Conservation (phyloP, 2,113 vertebrate genomes). For the Neotragus moschatus region DNA sequence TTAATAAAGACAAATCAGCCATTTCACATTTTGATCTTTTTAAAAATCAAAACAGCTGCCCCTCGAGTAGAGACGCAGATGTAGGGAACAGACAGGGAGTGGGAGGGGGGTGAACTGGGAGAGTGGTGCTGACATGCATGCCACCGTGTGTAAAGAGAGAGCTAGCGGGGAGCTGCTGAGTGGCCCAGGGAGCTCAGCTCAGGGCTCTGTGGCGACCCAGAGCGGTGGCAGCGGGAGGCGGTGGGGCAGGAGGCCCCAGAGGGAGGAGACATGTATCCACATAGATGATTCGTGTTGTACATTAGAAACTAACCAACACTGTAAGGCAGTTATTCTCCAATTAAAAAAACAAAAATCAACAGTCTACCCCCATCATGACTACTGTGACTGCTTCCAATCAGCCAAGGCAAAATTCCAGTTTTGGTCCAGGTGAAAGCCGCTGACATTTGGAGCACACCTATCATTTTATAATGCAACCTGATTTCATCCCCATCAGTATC, state of each 20-base stretch:
- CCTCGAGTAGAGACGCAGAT: rapidly evolving
- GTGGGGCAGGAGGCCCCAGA: neutral
- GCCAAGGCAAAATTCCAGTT: neutral
- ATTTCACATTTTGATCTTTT: neutral
- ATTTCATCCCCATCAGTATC: neutral
- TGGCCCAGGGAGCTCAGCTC: neutral
- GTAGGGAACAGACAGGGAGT: neutral
- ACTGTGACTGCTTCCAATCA: neutral
- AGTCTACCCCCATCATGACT: neutral
- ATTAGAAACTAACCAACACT: neutral
- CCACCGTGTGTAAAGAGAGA: rapidly evolving
- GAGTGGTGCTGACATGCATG: neutral
- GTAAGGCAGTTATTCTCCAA: neutral
- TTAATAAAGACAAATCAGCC: neutral
- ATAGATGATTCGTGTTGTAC: neutral
- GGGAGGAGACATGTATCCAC: neutral
- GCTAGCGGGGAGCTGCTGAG: neutral
- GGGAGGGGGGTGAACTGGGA: neutral
- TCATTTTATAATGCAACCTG: neutral
- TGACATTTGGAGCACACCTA: neutral
- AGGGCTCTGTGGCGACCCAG: neutral
- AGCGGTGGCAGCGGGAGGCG: rapidly evolving
- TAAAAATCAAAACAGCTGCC: neutral
- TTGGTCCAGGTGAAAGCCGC: neutral
- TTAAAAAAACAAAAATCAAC: neutral